Evolutionary conservation across 2,888 invertebrate species (phyloP), one percentile per base, ranked within the genome.

Genomic region (Acrobasis consociella): DNA sequence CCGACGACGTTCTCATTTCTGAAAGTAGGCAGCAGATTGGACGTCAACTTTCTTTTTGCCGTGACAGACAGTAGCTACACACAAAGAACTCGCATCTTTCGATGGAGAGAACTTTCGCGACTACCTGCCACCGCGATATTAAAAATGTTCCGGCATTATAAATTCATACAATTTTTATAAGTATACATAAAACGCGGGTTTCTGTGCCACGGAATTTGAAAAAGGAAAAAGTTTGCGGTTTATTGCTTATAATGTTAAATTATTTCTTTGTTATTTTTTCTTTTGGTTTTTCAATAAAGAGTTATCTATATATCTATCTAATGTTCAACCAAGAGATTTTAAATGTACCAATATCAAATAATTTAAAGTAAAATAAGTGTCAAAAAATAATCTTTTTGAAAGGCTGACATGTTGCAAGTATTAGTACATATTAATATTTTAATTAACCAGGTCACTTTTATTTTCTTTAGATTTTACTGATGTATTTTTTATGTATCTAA

Each of bases 1-100:
- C 76, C 71, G 75, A 70, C 70, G 74, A 71, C 77, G 79, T 73
- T 85, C 79, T 87, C 86, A 87, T 87, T 83, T 87, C 78, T 81
- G 70, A 83, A 86, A 87, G 86, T 86, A 86, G 80, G 81, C 83
- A 82, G 76, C 76, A 81, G 82, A 87, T 86, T 83, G 84, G 76
- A 87, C 85, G 81, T 80, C 85, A 86, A 85, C 80, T 86, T 88
- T 81, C 76, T 85, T 86, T 83, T 78, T 75, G 68, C 72, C 73
- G 75, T 76, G 80, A 79, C 80, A 83, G 81, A 80, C 76, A 75
- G 74, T 76, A 80, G 72, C 70, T 76, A 69, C 67, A 77, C 76
- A 83, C 78, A 87, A 85, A 86, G 77, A 83, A 76, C 80, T 80
- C 75, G 70, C 73, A 78, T 82, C 74, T 80, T 77, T 73, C 78